A percentile compares a stretch with the other conserved stretches of the same genome.
These are phyloP conservation scores for Cryptotis parvus DNA, from an alignment of 2,113 vertebrate genomes.

Conservation along the genomic window DNA sequence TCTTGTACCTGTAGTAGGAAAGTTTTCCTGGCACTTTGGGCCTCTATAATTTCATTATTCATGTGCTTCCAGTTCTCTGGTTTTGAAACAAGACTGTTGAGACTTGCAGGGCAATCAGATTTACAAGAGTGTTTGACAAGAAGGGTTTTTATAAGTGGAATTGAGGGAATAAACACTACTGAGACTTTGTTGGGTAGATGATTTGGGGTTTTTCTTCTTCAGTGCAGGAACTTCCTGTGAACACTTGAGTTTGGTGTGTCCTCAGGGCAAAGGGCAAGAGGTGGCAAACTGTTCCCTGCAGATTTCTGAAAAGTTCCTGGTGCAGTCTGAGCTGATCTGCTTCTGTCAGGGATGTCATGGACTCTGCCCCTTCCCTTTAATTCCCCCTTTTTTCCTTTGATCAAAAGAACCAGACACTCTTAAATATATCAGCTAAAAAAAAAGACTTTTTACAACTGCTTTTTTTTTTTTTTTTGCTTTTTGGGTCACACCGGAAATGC, in stretches of 20 bases:
- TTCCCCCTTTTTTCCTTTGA: neutral
- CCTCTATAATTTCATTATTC: neutral
- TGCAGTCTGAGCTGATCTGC: neutral
- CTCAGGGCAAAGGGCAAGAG: neutral
- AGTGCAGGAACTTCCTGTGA: neutral
- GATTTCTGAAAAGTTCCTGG: constrained; percentile 17
- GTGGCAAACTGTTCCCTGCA: neutral
- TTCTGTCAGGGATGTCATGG: neutral
- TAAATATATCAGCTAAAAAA: neutral
- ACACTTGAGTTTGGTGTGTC: neutral
- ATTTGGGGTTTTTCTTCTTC: neutral
- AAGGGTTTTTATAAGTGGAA: neutral
- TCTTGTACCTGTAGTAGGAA: neutral
- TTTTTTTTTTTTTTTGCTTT: no score
- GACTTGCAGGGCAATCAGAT: neutral
- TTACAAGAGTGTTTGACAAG: neutral
- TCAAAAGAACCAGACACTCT: no score
- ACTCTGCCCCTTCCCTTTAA: neutral
- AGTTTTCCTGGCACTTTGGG: neutral
- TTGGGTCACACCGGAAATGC: no score
- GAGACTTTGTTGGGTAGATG: neutral
- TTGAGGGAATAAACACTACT: neutral
- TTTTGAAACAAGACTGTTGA: neutral
- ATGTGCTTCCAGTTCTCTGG: neutral
- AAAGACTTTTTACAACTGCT: no score